Conservation (phyloP, 2,888 invertebrate species). For the Vannuccia rotundouncinata region DNA sequence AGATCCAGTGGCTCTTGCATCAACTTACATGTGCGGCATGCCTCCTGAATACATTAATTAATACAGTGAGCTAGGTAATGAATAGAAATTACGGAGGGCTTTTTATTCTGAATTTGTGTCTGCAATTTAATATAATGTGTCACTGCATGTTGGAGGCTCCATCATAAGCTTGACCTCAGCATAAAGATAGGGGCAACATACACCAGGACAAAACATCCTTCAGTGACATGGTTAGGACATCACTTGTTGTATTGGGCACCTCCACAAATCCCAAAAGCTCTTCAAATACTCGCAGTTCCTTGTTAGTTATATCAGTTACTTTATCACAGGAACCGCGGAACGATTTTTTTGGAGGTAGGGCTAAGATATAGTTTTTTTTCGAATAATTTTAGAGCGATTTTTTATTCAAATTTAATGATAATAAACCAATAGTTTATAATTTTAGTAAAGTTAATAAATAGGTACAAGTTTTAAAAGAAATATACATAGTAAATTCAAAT, state of each 20-base stretch:
- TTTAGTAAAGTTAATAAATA: no score
- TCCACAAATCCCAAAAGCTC: neutral
- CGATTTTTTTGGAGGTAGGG: no score
- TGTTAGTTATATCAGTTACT: neutral
- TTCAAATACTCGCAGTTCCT: neutral
- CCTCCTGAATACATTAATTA: neutral
- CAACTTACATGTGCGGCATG: neutral
- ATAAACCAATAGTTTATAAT: no score
- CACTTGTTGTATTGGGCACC: neutral
- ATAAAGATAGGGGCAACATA: neutral
- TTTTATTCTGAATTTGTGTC: neutral
- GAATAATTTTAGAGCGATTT: no score
- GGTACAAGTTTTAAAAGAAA: no score
- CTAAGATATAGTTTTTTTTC: no score
- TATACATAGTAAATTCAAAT: no score
- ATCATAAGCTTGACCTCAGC: neutral
- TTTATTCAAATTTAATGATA: no score
- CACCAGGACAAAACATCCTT: neutral
- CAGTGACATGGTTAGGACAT: neutral
- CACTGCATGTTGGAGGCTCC: neutral
- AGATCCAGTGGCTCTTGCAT: neutral
- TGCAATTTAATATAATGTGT: neutral
- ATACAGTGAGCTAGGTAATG: neutral
- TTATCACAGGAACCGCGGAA: no score
- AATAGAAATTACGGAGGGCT: neutral